Conservation (phyloP, 2,113 vertebrate species). For the Pedetes capensis region DNA sequence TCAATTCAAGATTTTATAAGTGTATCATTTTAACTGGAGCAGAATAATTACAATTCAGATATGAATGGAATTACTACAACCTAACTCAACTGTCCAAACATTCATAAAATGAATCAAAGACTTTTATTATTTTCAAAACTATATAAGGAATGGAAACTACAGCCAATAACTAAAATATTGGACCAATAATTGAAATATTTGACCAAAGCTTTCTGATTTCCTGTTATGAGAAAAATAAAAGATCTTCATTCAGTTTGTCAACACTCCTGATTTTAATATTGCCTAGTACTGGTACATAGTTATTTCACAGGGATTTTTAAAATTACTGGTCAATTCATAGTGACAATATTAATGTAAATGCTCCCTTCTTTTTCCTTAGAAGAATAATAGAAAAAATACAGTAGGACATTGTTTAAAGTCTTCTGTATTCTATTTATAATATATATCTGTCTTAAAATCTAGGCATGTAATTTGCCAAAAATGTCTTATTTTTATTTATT, state of each 20-base stretch:
- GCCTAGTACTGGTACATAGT: not conserved
- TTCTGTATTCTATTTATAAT: not conserved
- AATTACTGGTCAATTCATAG: not conserved
- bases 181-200: not conserved
- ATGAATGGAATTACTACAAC: not conserved
- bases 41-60: not conserved
- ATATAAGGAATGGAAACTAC: not conserved
- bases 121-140: not conserved
- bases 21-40: not conserved
- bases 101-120: not conserved
- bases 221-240: not conserved
- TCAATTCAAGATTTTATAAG: not conserved
- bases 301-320: not conserved
- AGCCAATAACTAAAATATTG: constrained; percentile 12
- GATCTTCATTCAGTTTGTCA: not conserved
- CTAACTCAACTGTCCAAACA: not conserved
- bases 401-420: not conserved
- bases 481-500: too few relatives aligned
- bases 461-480: not conserved
- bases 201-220: not conserved
- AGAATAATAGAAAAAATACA: not conserved
- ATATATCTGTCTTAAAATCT: not conserved
- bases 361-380: not conserved
- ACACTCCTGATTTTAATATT: not conserved
- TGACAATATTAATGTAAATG: not conserved